Evolutionary conservation across 2,888 invertebrate species (phyloP), one percentile per base, ranked within the genome.

Genomic region (Cheilosia soror): DNA sequence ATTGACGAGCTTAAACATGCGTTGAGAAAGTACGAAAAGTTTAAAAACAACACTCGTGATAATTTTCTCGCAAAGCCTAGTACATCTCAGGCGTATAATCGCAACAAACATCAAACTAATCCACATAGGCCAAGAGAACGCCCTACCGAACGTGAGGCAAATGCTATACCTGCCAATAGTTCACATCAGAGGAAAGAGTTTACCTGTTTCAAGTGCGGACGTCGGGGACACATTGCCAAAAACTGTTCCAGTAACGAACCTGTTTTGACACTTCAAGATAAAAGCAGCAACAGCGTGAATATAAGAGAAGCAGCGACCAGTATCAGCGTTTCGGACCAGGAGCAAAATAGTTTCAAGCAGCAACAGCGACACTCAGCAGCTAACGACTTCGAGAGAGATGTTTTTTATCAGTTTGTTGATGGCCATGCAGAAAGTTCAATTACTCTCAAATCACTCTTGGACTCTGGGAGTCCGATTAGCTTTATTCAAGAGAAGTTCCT

Each of bases 401-500:
- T 68, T 11, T 42, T n/a, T 37, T 76, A 60, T 42, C 29, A 53
- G 7, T 60, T 76, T 25, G 11, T 15, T 15, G 33, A 68, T 44
- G 60, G 51, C 25, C 13, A 69, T 9, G 25, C 20, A 11, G 20
- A 63, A 31, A 66, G 68, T 66, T 55, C 47, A 4, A 53, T 42
- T 5, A 49, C 55, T 9, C 57, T 80, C 6, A 49, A 7, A 33
- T 65, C 66, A 5, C 49, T 78, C 29, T 42, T 82, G 13, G 77
- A 85, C 42, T 77, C 81, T n/a, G 80, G 76, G 25, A 80, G 80
- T 47, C 71, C 79, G 13, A 75, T 84, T 1, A 79, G 75, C 37
- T 76, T 76, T 15, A n/a, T 80, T 0, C 71, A 85, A 44, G 40
- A 77, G 29, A 65, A 78, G 33, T 81, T 58, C 37, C 9, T 78